phyloP scores from a whole-genome alignment of 2,888 invertebrate species.

The Leptopilina drosophilae region DNA sequence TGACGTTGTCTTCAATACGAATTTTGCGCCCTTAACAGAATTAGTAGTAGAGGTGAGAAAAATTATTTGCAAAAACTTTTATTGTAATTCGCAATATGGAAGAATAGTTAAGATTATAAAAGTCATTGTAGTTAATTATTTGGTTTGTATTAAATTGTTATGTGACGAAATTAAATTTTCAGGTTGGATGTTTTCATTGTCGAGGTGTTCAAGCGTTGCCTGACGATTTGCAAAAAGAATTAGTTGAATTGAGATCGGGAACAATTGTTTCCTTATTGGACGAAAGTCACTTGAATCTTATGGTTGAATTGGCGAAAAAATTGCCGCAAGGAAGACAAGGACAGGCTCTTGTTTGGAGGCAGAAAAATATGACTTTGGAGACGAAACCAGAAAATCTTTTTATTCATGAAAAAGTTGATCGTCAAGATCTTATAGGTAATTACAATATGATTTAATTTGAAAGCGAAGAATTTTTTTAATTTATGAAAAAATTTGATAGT shows the following conservation, averaged over 20 bases:
- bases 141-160: no score
- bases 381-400: conserved; percentile 68
- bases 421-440: conserved; percentile 73
- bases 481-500: no score
- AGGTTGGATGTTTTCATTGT: conserved; percentile 75
- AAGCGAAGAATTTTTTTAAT: no score
- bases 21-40: conserved; percentile 68
- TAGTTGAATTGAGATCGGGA: conserved; percentile 69
- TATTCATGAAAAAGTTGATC: conserved; percentile 63
- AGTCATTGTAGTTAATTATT: no score
- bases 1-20: conserved; percentile 67
- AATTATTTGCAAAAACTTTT: conserved; percentile 1
- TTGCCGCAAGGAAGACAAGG: conserved; percentile 70
- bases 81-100: no score
- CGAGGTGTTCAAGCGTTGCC: conserved; percentile 69
- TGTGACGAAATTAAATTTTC: not conserved
- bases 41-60: conserved; percentile 67
- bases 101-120: no score
- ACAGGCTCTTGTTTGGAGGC: conserved; percentile 71
- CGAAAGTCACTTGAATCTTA: conserved; percentile 59
- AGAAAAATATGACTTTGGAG: conserved; percentile 53
- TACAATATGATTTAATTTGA: no score
- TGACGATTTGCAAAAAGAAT: conserved; percentile 65
- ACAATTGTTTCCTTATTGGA: conserved; percentile 68
- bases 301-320: conserved; percentile 64